Percentiles rank a stretch among this genome's conserved stretches.
Conservation (phyloP, 53 echinoderm and acorn worm genomes). For the Actinopyga echinites region DNA sequence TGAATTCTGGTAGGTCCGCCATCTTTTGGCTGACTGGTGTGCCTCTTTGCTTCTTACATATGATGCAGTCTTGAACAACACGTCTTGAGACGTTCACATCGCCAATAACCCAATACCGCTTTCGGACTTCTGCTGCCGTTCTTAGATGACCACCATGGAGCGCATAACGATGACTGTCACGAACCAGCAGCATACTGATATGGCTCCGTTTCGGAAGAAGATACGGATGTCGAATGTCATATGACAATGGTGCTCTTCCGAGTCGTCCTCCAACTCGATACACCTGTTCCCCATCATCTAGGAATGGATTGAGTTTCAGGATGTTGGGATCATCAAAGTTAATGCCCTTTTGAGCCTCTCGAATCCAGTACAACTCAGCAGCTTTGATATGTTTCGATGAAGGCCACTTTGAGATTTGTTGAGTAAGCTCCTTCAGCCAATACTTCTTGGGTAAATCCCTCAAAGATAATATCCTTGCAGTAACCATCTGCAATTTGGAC, state of each 20-base stretch:
- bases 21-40: conserved; percentile 64
- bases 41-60: conserved; percentile 58
- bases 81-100: conserved; percentile 55
- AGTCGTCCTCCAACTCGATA: conserved; percentile 74
- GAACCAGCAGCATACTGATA: conserved; percentile 65
- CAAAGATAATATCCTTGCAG: conserved; percentile 61
- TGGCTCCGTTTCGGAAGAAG: conserved; percentile 72
- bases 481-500: conserved; percentile 64
- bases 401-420: conserved; percentile 59
- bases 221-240: conserved; percentile 73
- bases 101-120: conserved; percentile 64
- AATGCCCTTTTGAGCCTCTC: conserved; percentile 68
- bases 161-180: conserved; percentile 64
- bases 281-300: conserved; percentile 3
- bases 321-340: conserved; percentile 65
- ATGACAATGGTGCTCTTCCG: conserved; percentile 62
- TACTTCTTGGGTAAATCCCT: conserved; percentile 47
- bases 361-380: conserved; percentile 71
- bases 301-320: conserved; percentile 50
- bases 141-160: conserved; percentile 68
- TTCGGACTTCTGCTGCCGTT: conserved; percentile 67
- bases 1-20: conserved; percentile 70
- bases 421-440: conserved; percentile 52
- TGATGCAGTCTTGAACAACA: conserved; percentile 58
- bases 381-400: conserved; percentile 45